A percentile compares a stretch with the other conserved stretches of the same genome.
Conservation (phyloP, 1,140 invertebrate genomes). For the Drosophila asahinai region DNA sequence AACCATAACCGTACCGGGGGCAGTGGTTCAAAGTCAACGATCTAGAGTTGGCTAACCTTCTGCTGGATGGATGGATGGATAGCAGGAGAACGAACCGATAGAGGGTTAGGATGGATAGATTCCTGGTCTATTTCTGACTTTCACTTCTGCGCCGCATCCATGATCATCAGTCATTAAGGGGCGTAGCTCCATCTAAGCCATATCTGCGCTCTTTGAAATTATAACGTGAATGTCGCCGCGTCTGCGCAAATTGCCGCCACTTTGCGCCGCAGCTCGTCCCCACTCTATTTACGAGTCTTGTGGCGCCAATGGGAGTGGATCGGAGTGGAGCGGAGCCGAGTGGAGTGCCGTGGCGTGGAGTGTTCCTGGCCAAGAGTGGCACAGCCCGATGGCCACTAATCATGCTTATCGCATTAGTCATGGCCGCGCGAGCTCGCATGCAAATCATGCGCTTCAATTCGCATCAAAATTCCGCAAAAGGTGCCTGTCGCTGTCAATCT, state of each 20-base stretch:
- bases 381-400: constrained; percentile 65
- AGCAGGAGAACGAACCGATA: constrained; percentile 2
- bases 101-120: constrained; percentile 9
- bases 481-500: constrained; percentile 66
- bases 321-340: constrained; percentile 6
- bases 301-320: constrained; percentile 61
- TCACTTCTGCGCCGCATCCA: constrained; percentile 44
- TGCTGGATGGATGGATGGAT: background rate
- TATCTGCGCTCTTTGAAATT: constrained; percentile 52
- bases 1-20: constrained; percentile 35
- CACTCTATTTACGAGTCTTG: constrained; percentile 46
- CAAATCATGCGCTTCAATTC: constrained; percentile 79
- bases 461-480: constrained; percentile 75
- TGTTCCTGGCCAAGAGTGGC: constrained; percentile 12
- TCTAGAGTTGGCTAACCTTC: constrained; percentile 38
- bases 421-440: constrained; percentile 71
- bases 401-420: constrained; percentile 84
- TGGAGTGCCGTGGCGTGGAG: background rate
- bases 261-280: constrained; percentile 47
- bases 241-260: constrained; percentile 65
- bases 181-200: constrained; percentile 16
- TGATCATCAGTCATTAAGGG: constrained; percentile 43
- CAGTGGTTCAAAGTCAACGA: constrained; percentile 61
- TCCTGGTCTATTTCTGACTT: constrained; percentile 63
- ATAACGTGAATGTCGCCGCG: constrained; percentile 74